Conservation (phyloP, 2,113 vertebrate species). For the Nettapus auritus region DNA sequence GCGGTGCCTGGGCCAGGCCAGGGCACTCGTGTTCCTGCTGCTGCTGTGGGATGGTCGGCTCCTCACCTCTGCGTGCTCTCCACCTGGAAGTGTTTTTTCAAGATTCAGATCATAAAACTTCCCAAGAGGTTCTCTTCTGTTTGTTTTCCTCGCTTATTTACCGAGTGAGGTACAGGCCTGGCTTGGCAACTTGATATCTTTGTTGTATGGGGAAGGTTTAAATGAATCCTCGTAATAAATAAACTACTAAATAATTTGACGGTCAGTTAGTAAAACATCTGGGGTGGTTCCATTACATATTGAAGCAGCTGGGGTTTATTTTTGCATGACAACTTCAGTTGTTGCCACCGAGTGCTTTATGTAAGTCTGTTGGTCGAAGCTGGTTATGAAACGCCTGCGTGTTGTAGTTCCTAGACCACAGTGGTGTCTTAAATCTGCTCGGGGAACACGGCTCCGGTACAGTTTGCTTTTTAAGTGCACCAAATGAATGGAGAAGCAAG, state of each 20-base stretch:
- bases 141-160: not conserved
- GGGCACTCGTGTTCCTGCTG: too few species aligned
- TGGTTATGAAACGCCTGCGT: not conserved
- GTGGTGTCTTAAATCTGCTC: not conserved
- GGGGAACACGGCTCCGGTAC: not conserved
- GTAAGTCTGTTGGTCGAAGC: not conserved
- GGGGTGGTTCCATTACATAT: not conserved
- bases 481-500: accelerated
- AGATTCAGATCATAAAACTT: not conserved
- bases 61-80: accelerated
- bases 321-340: not conserved
- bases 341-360: not conserved
- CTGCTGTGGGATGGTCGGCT: not conserved
- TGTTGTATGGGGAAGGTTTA: not conserved
- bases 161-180: not conserved
- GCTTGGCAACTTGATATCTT: not conserved
- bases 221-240: not conserved
- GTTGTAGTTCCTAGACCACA: not conserved
- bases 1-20: too few species aligned
- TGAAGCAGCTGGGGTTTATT: not conserved
- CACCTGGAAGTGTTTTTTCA: not conserved
- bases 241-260: not conserved
- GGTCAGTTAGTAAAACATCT: not conserved
- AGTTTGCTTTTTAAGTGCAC: not conserved
- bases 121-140: not conserved